phyloP scores from a whole-genome alignment of 2,888 invertebrate species.

The Lasioglossum morio region DNA sequence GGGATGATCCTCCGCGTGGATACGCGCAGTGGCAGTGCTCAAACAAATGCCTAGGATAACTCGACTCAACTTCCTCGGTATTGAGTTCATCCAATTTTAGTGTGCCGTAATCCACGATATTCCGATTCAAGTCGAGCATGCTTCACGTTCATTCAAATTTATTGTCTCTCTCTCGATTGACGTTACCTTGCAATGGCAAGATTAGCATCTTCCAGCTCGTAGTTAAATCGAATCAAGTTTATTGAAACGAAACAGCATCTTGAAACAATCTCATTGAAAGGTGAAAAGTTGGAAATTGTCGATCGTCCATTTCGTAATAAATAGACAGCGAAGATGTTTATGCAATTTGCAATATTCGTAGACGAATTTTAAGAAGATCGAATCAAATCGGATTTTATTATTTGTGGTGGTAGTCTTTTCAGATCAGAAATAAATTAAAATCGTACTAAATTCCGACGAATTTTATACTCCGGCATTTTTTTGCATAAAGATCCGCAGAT shows the following conservation, averaged over 20 bases:
- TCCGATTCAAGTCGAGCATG: neutral
- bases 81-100: neutral
- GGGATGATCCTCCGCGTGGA: neutral
- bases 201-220: neutral
- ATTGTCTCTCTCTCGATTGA: neutral
- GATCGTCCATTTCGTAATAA: neutral
- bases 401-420: too few relatives aligned
- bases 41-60: conserved; percentile 6
- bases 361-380: too few relatives aligned
- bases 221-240: neutral
- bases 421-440: too few relatives aligned
- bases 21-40: neutral
- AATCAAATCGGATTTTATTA: too few relatives aligned
- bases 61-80: neutral
- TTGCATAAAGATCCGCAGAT: too few relatives aligned
- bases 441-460: too few relatives aligned
- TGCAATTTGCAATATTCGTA: too few relatives aligned
- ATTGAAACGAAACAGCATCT: neutral
- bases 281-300: neutral
- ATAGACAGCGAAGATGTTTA: too few relatives aligned
- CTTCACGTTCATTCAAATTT: neutral
- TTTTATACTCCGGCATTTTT: too few relatives aligned
- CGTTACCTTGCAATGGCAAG: neutral
- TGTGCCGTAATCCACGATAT: neutral
- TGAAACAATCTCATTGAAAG: neutral